Evolutionary conservation across 2,888 invertebrate genomes (phyloP).

Genomic region (Liopterus haemorrhoidalis): DNA sequence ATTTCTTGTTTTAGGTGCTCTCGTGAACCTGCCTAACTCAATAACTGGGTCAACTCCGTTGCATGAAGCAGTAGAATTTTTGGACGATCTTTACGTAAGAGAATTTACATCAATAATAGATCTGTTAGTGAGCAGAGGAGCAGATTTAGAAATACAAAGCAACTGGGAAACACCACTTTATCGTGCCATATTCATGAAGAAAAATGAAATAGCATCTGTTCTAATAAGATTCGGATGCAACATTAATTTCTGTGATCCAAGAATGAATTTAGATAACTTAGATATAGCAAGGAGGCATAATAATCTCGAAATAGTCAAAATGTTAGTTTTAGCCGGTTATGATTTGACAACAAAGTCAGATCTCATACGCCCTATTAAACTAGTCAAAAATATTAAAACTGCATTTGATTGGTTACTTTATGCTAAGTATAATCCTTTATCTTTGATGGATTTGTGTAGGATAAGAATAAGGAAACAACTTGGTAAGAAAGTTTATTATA

Average conservation of each 20-base stretch:
- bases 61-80: slow-evolving; percentile 58
- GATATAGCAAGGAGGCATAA: slow-evolving; percentile 50
- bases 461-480: slow-evolving; percentile 50
- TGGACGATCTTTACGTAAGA: slow-evolving; percentile 37
- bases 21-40: slow-evolving; percentile 47
- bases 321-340: slow-evolving; percentile 40
- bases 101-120: slow-evolving; percentile 39
- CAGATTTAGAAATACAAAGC: slow-evolving; percentile 15
- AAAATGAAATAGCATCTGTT: slow-evolving; percentile 49
- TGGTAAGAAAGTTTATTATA: slow-evolving; percentile 40
- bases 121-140: slow-evolving; percentile 37
- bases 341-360: slow-evolving; percentile 25
- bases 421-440: slow-evolving; percentile 48
- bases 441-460: slow-evolving; percentile 53
- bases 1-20: slow-evolving; percentile 48
- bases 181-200: slow-evolving; percentile 45
- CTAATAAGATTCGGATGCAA: slow-evolving; percentile 59
- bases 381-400: slow-evolving; percentile 32
- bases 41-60: slow-evolving; percentile 47
- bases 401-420: slow-evolving; percentile 46
- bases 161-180: slow-evolving; percentile 45
- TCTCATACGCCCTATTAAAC: slow-evolving; percentile 30
- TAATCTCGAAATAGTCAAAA: slow-evolving; percentile 41
- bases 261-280: slow-evolving; percentile 53
- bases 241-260: slow-evolving; percentile 55